These are phyloP conservation scores for Eupeodes luniger DNA, from an alignment of 2,888 invertebrate genomes.

Conservation along the genomic window DNA sequence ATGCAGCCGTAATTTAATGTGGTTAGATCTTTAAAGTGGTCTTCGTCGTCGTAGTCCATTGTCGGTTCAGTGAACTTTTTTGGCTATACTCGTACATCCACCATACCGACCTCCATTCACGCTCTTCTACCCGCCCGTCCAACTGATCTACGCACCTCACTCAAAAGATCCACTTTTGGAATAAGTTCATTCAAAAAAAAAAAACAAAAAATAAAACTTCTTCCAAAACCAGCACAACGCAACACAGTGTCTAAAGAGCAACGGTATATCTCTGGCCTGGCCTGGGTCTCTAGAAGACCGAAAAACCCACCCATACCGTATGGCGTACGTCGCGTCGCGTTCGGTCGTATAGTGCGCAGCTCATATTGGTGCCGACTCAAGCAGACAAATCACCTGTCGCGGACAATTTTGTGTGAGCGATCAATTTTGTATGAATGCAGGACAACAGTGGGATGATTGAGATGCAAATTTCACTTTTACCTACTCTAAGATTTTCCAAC, in stretches of 20 bases:
- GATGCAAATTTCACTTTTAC: no score
- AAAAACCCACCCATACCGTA: constrained; percentile 34
- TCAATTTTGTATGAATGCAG: constrained; percentile 51
- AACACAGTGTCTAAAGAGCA: not conserved
- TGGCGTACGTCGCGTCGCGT: no score
- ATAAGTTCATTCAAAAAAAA: not conserved
- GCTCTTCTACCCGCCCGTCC: not conserved
- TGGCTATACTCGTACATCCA: constrained; percentile 29
- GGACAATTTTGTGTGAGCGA: constrained; percentile 63
- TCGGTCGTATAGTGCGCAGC: not conserved
- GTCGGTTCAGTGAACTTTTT: constrained; percentile 71
- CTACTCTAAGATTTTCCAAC: no score
- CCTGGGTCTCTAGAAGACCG: not conserved
- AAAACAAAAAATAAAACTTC: constrained; percentile 6
- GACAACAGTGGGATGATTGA: not conserved
- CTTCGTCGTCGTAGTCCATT: not conserved
- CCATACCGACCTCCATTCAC: constrained; percentile 23
- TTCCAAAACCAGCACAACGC: not conserved
- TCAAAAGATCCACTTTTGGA: constrained; percentile 35
- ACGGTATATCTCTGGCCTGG: constrained; percentile 32
- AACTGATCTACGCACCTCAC: constrained; percentile 31
- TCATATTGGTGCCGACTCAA: constrained; percentile 19
- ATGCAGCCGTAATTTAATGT: constrained; percentile 16
- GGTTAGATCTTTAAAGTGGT: constrained; percentile 58
- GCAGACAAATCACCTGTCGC: constrained; percentile 75